These are phyloP conservation scores for Apocrypta bakeri DNA, from an alignment of 1,140 invertebrate species.

Conservation along the genomic window DNA sequence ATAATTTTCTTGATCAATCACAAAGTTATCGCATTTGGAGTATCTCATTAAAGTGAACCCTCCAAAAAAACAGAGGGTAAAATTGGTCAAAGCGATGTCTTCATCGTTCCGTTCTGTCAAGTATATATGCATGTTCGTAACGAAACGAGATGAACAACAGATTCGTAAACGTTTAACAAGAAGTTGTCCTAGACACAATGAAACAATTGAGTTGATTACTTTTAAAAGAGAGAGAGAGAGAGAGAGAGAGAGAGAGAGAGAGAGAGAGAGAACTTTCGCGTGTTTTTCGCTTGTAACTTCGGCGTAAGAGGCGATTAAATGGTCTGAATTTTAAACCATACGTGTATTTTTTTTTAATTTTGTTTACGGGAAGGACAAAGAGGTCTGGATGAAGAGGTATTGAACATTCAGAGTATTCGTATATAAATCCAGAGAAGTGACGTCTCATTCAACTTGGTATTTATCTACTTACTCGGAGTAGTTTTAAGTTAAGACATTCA, in stretches of 20 bases:
- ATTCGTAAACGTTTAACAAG: background rate
- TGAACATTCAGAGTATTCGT: too few species aligned
- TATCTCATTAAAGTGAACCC: slow-evolving; percentile 15
- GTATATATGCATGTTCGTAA: background rate
- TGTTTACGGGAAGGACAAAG: background rate
- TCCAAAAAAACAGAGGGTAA: background rate
- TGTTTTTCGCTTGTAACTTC: too few species aligned
- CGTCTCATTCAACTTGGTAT: too few species aligned
- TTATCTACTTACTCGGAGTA: too few species aligned
- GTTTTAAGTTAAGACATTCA: too few species aligned
- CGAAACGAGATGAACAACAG: background rate
- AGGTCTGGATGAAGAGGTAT: too few species aligned
- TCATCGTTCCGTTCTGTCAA: background rate
- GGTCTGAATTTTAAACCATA: background rate
- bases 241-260: too few species aligned
- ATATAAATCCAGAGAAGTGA: too few species aligned
- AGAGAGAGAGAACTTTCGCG: too few species aligned
- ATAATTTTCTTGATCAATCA: background rate
- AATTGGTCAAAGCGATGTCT: background rate
- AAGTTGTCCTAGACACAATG: background rate
- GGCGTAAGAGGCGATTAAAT: background rate
- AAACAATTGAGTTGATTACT: background rate
- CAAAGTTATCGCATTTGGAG: background rate
- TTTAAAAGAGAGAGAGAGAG: too few species aligned
- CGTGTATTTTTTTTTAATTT: background rate